These are phyloP conservation scores for Trichonephila clavipes DNA, from an alignment of 1,140 invertebrate species.

Conservation along the genomic window DNA sequence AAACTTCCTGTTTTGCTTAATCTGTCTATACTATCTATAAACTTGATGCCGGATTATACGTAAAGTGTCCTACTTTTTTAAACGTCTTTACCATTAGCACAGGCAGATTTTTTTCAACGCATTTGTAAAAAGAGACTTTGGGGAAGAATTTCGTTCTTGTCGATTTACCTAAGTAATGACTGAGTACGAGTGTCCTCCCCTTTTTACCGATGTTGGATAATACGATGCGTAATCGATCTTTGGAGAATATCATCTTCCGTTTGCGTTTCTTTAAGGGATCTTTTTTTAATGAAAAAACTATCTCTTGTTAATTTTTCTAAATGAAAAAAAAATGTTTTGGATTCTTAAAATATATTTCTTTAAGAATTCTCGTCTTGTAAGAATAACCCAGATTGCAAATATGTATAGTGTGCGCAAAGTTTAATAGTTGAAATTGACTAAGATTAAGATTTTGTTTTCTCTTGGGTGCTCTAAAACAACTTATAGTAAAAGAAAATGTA, in stretches of 20 bases:
- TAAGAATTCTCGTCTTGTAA: not conserved
- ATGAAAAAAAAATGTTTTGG: not conserved
- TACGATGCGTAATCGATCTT: conserved; percentile 45
- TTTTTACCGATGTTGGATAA: conserved; percentile 39
- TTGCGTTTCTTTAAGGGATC: not conserved
- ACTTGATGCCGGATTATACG: conserved; percentile 31
- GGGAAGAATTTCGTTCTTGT: conserved; percentile 53
- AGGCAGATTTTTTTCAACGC: conserved; percentile 25
- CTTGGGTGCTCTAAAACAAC: no score
- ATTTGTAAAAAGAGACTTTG: conserved; percentile 43
- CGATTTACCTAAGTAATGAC: conserved; percentile 45
- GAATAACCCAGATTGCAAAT: no score
- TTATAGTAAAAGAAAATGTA: no score
- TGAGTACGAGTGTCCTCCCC: not conserved
- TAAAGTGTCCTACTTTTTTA: conserved; percentile 37
- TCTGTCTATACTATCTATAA: conserved; percentile 34
- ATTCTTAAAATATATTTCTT: not conserved
- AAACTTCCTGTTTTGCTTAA: conserved; percentile 49
- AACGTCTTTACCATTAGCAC: conserved; percentile 34
- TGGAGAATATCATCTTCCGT: conserved; percentile 30
- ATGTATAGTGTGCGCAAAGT: no score
- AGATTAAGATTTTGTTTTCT: no score
- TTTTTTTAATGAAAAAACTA: not conserved
- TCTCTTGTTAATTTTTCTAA: not conserved
- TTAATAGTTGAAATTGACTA: no score